Conservation (phyloP, 1,140 invertebrate genomes). For the Galendromus occidentalis region DNA sequence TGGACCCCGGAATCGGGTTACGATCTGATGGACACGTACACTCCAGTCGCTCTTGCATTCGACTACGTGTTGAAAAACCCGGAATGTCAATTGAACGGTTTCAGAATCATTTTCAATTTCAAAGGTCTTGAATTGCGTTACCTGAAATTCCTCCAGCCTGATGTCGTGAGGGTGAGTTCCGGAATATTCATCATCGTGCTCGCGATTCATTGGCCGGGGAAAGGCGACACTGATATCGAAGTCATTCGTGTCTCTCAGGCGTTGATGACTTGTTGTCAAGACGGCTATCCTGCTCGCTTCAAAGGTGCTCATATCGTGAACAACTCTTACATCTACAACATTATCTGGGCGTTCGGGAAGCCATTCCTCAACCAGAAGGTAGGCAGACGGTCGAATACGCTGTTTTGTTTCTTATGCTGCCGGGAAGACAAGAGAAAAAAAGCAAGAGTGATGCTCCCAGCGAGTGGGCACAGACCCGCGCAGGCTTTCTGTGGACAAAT, state of each 20-base stretch:
- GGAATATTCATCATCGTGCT: no score
- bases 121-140: not conserved
- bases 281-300: conserved; percentile 41
- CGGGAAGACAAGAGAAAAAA: no score
- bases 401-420: no score
- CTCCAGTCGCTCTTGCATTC: not conserved
- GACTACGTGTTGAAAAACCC: not conserved
- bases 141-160: conserved; percentile 4
- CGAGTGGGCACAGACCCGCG: no score
- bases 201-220: no score
- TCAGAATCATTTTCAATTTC: not conserved
- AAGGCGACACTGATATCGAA: no score
- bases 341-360: conserved; percentile 52
- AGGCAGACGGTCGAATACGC: not conserved
- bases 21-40: not conserved
- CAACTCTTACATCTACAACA: conserved; percentile 53
- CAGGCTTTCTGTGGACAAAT: no score
- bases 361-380: conserved; percentile 40
- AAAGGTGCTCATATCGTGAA: conserved; percentile 53
- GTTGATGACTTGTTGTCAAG: conserved; percentile 31
- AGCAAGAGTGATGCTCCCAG: no score
- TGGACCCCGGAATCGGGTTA: not conserved
- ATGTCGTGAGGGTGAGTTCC: not conserved
- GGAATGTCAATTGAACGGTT: not conserved
- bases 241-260: not conserved